phyloP scores from a whole-genome alignment of 2,113 vertebrate genomes.

The Bathybates hornii region DNA sequence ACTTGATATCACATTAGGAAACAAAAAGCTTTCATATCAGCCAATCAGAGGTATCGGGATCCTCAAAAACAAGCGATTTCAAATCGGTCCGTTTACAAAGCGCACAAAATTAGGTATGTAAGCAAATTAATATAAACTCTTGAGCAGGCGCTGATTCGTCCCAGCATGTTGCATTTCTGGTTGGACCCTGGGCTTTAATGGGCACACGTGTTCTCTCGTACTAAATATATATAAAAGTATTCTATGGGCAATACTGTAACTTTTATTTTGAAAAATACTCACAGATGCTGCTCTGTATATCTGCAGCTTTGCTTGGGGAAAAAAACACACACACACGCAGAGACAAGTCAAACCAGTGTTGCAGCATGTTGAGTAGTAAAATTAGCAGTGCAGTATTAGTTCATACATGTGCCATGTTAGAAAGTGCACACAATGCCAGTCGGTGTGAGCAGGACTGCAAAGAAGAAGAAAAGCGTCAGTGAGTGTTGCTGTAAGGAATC shows the following conservation, averaged over 20 bases:
- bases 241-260: not conserved
- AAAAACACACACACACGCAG: not conserved
- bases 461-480: not conserved
- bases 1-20: not conserved
- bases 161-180: not conserved
- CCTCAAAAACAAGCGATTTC: not conserved
- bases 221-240: not conserved
- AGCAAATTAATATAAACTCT: not conserved
- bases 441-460: not conserved
- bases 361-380: constrained; percentile 1
- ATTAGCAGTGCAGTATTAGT: constrained; percentile 13
- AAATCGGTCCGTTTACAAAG: not conserved
- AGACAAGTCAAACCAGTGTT: not conserved
- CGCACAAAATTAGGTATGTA: not conserved
- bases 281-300: not conserved
- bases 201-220: not conserved
- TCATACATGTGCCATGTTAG: constrained; percentile 4
- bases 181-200: not conserved
- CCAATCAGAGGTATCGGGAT: not conserved
- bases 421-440: not conserved
- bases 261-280: not conserved
- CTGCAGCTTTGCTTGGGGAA: not conserved
- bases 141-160: not conserved
- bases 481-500: not conserved
- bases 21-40: not conserved